A percentile compares a stretch with the other conserved stretches of the same genome.
phyloP scores from a whole-genome alignment of 2,797 vertebrate species.

The Threskiornis aethiopicus region DNA sequence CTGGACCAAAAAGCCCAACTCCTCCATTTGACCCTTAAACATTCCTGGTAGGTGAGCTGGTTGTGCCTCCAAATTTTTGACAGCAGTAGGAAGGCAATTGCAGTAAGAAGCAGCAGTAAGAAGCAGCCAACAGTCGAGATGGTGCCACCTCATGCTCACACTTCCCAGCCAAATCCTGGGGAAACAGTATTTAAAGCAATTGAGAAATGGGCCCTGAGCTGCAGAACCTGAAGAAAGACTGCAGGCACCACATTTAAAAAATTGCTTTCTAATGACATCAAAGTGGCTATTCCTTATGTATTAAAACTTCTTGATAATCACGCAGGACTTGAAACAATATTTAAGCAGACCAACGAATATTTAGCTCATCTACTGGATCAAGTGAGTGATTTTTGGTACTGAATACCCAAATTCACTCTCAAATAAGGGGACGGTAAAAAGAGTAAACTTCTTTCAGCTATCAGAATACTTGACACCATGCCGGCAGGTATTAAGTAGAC shows the following conservation, averaged over 20 bases:
- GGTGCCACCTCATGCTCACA: not conserved
- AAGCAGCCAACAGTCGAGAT: not conserved
- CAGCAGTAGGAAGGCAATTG: not conserved
- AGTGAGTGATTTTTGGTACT: not conserved
- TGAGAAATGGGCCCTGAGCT: not conserved
- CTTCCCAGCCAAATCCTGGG: not conserved
- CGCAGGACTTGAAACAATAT: not conserved
- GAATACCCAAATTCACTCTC: not conserved
- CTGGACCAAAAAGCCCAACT: not conserved
- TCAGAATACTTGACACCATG: not conserved
- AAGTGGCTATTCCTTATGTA: not conserved
- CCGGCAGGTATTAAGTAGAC: not conserved
- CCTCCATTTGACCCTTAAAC: not conserved
- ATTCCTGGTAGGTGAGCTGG: not conserved
- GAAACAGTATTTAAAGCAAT: not conserved
- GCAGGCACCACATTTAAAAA: not conserved
- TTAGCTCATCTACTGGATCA: not conserved
- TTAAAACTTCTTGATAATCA: not conserved
- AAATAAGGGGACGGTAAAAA: not conserved
- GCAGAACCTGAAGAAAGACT: not conserved
- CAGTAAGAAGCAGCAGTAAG: not conserved
- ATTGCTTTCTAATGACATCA: not conserved
- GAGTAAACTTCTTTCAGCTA: not conserved
- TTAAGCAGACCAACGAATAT: not conserved
- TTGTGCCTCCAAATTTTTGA: not conserved